phyloP scores from a whole-genome alignment of 1,140 invertebrate genomes.

The Aphaenogaster ashmeadi region DNA sequence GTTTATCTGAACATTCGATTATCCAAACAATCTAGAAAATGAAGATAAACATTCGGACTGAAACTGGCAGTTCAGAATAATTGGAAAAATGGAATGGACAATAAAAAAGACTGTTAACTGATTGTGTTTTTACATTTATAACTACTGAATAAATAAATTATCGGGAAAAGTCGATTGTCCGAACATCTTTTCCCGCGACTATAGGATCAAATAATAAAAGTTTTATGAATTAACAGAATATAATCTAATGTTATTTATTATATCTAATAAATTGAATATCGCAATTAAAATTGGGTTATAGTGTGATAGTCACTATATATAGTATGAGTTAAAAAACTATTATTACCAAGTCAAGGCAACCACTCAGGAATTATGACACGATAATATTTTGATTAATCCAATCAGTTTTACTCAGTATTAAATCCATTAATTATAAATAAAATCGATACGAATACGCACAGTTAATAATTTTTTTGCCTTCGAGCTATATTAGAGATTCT shows the following conservation, averaged over 20 bases:
- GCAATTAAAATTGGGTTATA: neutral
- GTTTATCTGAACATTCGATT: neutral
- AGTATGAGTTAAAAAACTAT: neutral
- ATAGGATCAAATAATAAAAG: neutral
- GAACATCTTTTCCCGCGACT: neutral
- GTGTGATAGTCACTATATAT: too few relatives aligned
- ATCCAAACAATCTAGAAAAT: slow-evolving; percentile 2
- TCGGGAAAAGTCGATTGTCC: neutral
- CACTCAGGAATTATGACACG: neutral
- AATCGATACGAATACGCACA: neutral
- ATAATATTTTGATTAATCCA: neutral
- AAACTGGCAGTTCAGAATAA: neutral
- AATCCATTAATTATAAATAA: slow-evolving; percentile 6
- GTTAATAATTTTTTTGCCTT: neutral
- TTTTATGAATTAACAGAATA: neutral
- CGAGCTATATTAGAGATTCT: neutral
- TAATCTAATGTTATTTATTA: neutral
- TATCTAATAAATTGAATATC: neutral
- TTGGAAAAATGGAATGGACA: neutral
- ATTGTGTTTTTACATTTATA: neutral
- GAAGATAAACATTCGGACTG: neutral
- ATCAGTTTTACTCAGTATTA: neutral
- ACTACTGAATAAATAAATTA: neutral
- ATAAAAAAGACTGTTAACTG: neutral
- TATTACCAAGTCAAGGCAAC: neutral